Evolutionary conservation across 1,140 invertebrate genomes (phyloP), one percentile per base, ranked within the genome.

Genomic region (Microplitis demolitor): DNA sequence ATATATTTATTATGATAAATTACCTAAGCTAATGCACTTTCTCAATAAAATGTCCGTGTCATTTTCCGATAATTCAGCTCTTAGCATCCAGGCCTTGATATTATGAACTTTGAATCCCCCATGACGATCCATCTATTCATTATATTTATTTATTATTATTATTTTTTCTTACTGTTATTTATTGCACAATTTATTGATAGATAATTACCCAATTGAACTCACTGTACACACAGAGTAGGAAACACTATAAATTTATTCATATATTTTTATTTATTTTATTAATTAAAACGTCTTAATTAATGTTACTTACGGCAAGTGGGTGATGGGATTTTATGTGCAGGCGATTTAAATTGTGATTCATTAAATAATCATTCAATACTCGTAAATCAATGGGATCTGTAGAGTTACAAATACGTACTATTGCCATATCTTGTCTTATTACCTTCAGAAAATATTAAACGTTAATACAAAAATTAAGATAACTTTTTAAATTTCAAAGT

Each of bases 331-430:
- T 63, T 53, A n/a, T 63, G 5, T 72, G 51, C 58, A 74, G 62
- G 14, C 45, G 31, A 50, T 74, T 67, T 37, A 71, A 69, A 33
- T 76, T 69, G 16, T 72, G 75, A 72, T 76, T 31, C 53, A 76
- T 72, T 56, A 76, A 64, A 51, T 72, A 72, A 61, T 62, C 50
- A 61, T 76, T 73, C 53, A 76, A 60, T 24, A 70, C 68, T 50
- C 66, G 45, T 45, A 76, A 45, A 70, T 64, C 45, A 9, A 76
- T 66, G 31, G 75, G 69, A 54, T 72, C 68, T 53, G 64, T 72
- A 60, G 69, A 64, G 72, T 76, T 76, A 64, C 75, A 76, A 66
- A 74, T 69, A 66, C 75, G 72, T 69, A 76, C 70, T 50, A 76
- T 37, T 3, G 69, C 61, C 31, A 76, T 53, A 62, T 76, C 75